Conservation (phyloP, 2,888 invertebrate genomes). For the Pogonocherus hispidulus region DNA sequence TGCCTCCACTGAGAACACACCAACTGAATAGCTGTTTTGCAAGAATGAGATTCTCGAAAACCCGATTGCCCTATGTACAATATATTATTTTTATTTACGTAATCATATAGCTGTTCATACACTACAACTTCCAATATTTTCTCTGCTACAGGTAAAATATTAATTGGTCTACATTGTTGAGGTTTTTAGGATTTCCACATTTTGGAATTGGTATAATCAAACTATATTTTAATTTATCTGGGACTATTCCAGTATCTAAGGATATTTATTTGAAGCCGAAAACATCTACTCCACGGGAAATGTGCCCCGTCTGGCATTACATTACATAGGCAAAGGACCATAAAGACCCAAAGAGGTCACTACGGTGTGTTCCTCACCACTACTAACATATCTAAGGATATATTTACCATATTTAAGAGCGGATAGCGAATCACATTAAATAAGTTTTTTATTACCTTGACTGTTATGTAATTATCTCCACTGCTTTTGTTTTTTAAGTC, state of each 20-base stretch:
- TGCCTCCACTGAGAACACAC: constrained; percentile 10
- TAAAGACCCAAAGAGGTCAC: too few relatives aligned
- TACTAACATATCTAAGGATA: too few relatives aligned
- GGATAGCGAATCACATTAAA: constrained; percentile 14
- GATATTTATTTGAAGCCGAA: too few relatives aligned
- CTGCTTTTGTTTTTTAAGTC: too few relatives aligned
- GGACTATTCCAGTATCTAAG: not conserved
- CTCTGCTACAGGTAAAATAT: constrained; percentile 3
- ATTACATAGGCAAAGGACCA: too few relatives aligned
- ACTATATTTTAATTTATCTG: constrained; percentile 10
- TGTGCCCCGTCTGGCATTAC: too few relatives aligned
- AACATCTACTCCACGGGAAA: too few relatives aligned
- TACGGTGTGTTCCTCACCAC: too few relatives aligned
- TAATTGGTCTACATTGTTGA: constrained; percentile 16
- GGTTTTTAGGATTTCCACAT: constrained; percentile 8
- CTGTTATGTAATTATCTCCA: too few relatives aligned
- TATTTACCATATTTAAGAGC: constrained; percentile 7
- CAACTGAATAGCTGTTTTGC: constrained; percentile 12
- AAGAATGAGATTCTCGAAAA: constrained; percentile 5
- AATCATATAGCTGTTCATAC: constrained; percentile 7
- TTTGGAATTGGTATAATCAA: constrained; percentile 16
- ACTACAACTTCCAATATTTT: constrained; percentile 13
- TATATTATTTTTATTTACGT: constrained; percentile 4
- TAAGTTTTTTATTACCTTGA: not conserved
- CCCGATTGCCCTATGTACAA: constrained; percentile 13